These are phyloP conservation scores for Chondrosia reniformis DNA, from an alignment of 37 sponge, comb jelly and placozoan genomes.

Conservation along the genomic window DNA sequence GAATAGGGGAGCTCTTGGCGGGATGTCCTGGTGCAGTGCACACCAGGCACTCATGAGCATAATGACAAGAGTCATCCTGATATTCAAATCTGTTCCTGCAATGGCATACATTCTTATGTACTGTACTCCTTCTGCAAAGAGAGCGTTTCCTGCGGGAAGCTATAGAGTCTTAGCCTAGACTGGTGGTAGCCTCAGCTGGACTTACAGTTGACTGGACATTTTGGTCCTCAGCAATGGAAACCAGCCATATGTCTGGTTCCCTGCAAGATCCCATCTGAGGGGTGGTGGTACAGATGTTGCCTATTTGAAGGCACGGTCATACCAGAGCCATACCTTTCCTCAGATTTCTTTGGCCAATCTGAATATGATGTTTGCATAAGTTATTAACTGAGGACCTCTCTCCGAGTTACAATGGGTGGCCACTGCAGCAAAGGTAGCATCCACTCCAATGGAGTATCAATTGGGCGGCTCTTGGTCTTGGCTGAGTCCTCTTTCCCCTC, in stretches of 20 bases:
- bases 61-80: background rate
- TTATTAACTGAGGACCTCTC: background rate
- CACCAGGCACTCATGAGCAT: background rate
- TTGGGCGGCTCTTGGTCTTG: background rate
- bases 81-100: background rate
- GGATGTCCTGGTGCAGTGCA: background rate
- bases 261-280: background rate
- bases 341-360: background rate
- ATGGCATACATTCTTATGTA: background rate
- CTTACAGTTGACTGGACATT: too few relatives aligned
- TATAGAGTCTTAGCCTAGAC: too few relatives aligned
- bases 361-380: background rate
- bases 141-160: too few relatives aligned
- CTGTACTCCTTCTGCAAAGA: too few relatives aligned
- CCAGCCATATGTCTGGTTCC: background rate
- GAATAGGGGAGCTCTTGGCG: background rate
- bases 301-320: background rate
- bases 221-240: background rate
- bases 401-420: background rate
- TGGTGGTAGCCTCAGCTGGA: too few relatives aligned
- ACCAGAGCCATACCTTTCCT: background rate
- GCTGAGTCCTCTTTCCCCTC: background rate
- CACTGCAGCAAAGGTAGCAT: background rate
- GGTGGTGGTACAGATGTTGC: background rate
- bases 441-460: background rate